phyloP scores from a whole-genome alignment of 1,140 invertebrate genomes.

The Solenopsis fugax region DNA sequence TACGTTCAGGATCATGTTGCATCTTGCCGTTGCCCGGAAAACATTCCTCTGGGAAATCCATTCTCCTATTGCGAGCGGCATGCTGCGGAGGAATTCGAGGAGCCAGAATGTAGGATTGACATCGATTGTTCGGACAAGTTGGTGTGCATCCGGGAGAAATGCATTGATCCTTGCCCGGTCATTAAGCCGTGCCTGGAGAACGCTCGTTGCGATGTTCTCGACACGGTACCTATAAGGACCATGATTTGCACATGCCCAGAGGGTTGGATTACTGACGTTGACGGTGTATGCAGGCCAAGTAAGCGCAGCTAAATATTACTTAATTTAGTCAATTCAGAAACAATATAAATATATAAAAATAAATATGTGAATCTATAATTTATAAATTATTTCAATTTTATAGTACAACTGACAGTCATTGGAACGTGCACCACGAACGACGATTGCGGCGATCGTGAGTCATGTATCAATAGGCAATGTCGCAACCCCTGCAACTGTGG shows the following conservation, averaged over 20 bases:
- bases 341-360: slow-evolving; percentile 16
- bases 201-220: slow-evolving; percentile 92
- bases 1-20: slow-evolving; percentile 92
- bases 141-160: slow-evolving; percentile 93
- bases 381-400: slow-evolving; percentile 32
- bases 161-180: slow-evolving; percentile 92
- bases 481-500: slow-evolving; percentile 96
- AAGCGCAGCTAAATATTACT: slow-evolving; percentile 46
- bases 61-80: slow-evolving; percentile 91
- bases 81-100: slow-evolving; percentile 82
- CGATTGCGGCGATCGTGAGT: slow-evolving; percentile 92
- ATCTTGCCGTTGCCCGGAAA: slow-evolving; percentile 92
- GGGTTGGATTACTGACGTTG: slow-evolving; percentile 92
- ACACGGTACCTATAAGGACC: slow-evolving; percentile 93
- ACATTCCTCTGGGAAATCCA: slow-evolving; percentile 92
- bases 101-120: slow-evolving; percentile 92
- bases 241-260: slow-evolving; percentile 95
- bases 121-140: slow-evolving; percentile 92
- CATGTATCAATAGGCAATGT: slow-evolving; percentile 95
- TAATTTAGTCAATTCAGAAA: background rate
- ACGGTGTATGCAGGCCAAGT: slow-evolving; percentile 91
- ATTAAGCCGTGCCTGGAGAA: slow-evolving; percentile 91
- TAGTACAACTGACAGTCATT: slow-evolving; percentile 89
- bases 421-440: slow-evolving; percentile 91
- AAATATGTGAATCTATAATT: background rate